Percentiles rank a stretch among this genome's conserved stretches.
Evolutionary conservation across 1,140 invertebrate species (phyloP).

Genomic region (Pollicipes pollicipes): DNA sequence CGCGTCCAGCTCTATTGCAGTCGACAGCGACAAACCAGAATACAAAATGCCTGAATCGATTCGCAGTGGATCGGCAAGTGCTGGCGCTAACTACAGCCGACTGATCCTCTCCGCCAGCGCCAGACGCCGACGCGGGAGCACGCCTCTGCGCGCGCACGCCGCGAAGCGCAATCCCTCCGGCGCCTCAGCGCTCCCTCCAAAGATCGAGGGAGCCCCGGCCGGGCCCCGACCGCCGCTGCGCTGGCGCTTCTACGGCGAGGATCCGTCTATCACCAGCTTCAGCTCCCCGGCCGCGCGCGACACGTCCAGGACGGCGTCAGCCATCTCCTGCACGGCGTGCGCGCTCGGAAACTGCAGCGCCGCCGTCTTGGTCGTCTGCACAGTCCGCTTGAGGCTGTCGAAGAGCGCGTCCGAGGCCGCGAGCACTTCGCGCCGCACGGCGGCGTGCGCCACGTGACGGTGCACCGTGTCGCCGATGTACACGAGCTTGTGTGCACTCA

Average conservation of each 20-base stretch:
- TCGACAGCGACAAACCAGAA: too few species aligned
- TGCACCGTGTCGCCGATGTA: conserved; percentile 83
- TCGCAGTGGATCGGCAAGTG: too few species aligned
- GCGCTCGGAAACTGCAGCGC: conserved; percentile 79
- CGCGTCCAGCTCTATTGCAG: too few species aligned
- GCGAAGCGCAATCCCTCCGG: too few species aligned
- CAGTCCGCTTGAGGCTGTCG: conserved; percentile 61
- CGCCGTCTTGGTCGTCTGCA: conserved; percentile 71
- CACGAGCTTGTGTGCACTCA: conserved; percentile 79
- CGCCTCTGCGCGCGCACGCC: too few species aligned
- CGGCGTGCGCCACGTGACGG: conserved; percentile 47
- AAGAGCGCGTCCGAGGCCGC: conserved; percentile 64
- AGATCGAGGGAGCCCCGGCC: background rate
- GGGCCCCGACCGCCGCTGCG: too few species aligned
- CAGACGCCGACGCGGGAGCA: too few species aligned
- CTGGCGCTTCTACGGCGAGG: background rate
- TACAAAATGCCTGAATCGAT: too few species aligned
- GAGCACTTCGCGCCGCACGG: conserved; percentile 50
- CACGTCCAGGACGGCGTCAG: conserved; percentile 66
- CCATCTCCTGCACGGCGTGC: conserved; percentile 78
- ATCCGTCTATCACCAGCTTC: conserved; percentile 40
- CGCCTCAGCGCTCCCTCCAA: background rate
- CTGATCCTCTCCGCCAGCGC: too few species aligned
- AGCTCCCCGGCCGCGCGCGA: conserved; percentile 56
- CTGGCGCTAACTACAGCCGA: too few species aligned